Base-by-base conservation (phyloP, 2,113 vertebrate genomes). In the Felis chaus region DNA sequence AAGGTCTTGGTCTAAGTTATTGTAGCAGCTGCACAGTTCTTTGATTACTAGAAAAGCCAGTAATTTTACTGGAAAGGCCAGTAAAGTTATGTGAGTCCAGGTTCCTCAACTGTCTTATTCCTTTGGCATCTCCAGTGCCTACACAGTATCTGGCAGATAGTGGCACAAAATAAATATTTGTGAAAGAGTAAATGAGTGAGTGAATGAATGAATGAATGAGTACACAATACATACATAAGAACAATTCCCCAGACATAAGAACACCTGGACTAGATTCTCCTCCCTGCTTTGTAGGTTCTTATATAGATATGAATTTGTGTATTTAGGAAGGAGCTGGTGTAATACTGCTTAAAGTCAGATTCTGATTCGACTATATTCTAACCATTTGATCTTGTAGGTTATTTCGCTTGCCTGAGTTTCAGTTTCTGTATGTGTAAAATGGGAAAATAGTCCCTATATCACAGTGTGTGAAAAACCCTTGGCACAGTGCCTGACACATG, bases 381-480 rank as follows among this genome's bases (percentile, higher is more conserved):
- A 45, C 21, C 82, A 1, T 68, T 78, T 68, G 78, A 91, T 86
- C 9, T 76, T 78, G 36, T 31, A 68, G 78, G 31, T 71, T 21
- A 41, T 57, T 57, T 39, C 41, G 18, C 10, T 23, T 41, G 23
- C 10, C 21, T 13, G 7, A 36, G 63, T 7, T 63, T 96, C 81
- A 8, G 71, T 61, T n/a, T 12, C 69, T 7, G 8, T 27, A 8
- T 33, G 11, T 89, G 55, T 73, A 71, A 93, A 89, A 36, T 57
- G 78, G 57, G 39, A 29, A 55, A 27, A n/a, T 29, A 66, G 11
- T 48, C 31, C 25, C 53, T 10, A 4, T 33, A 5, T 68, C 31
- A 45, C 0, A 48, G 14, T 19, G 4, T 31, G 0, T 4, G 4
- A 19, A n/a, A 90, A 88, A 19, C 23, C 1, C 12, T 7, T 15